Evolutionary conservation across 2,797 vertebrate species (phyloP).

Genomic region (Discoglossus pictus): DNA sequence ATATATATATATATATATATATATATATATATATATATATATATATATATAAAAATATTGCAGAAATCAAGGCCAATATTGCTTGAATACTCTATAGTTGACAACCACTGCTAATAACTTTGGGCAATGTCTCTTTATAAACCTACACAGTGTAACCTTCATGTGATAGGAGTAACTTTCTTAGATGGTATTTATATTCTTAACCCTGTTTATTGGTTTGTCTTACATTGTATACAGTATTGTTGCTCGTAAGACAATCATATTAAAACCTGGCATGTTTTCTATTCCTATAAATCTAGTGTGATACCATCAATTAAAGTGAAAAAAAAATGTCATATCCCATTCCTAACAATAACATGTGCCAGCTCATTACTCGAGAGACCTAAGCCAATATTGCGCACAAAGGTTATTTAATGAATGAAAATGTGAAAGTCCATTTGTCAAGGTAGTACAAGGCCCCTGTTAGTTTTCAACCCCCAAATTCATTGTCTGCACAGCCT

Average conservation of each 20-base stretch:
- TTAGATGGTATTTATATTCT: no score
- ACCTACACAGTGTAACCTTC: no score
- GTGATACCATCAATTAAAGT: slow-evolving; percentile 72
- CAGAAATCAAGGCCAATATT: no score
- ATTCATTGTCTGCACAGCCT: slow-evolving; percentile 92
- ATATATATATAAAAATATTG: no score
- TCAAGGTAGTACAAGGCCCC: slow-evolving; percentile 83
- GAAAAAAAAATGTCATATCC: slow-evolving; percentile 70
- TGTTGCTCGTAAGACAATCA: slow-evolving; percentile 40
- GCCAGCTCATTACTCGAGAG: slow-evolving; percentile 69
- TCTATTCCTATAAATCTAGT: slow-evolving; percentile 56
- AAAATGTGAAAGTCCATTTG: slow-evolving; percentile 88
- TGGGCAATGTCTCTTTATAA: no score
- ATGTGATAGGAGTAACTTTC: no score
- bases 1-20: no score
- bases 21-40: no score
- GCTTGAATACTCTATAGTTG: no score
- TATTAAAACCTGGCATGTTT: slow-evolving; percentile 27
- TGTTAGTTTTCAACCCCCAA: slow-evolving; percentile 85
- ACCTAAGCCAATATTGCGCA: slow-evolving; percentile 75
- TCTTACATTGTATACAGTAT: no score
- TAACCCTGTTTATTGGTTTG: no score
- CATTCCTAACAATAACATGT: slow-evolving; percentile 57
- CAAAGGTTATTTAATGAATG: slow-evolving; percentile 80
- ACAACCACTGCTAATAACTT: no score